Evolutionary conservation across 1,140 invertebrate species (phyloP).

Genomic region (Holotrichia oblita): DNA sequence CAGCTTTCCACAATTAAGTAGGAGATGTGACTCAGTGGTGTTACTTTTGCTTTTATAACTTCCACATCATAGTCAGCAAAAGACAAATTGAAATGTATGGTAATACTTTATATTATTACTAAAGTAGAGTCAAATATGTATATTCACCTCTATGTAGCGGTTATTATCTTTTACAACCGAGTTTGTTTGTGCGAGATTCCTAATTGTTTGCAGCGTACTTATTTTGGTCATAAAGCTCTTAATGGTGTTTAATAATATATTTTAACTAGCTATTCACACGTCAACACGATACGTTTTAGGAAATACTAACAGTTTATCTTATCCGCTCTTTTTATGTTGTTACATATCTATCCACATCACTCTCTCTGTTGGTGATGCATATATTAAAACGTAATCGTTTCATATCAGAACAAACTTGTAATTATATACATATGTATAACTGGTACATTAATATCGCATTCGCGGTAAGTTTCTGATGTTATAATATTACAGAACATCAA

Average conservation of each 20-base stretch:
- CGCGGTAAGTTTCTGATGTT: background rate
- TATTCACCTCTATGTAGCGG: too few species aligned
- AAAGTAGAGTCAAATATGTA: too few species aligned
- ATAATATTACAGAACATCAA: background rate
- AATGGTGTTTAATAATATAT: background rate
- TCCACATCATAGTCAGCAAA: too few species aligned
- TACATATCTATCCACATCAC: background rate
- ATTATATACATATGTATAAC: conserved; percentile 20
- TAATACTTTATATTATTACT: too few species aligned
- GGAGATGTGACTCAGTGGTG: too few species aligned
- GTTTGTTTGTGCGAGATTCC: too few species aligned
- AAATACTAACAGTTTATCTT: background rate
- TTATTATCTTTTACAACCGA: too few species aligned
- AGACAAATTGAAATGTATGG: too few species aligned
- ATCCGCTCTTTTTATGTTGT: background rate
- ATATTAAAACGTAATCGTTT: background rate
- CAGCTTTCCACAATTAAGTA: too few species aligned
- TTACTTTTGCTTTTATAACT: too few species aligned
- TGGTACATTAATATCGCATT: background rate
- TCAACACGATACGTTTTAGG: background rate
- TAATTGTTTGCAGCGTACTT: background rate
- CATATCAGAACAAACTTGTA: background rate
- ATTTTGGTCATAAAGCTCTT: background rate
- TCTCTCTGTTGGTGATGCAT: background rate
- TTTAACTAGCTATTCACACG: conserved; percentile 23